Evolutionary conservation across 2,888 invertebrate species (phyloP), one percentile per base, ranked within the genome.

Genomic region (Euclidia mi): DNA sequence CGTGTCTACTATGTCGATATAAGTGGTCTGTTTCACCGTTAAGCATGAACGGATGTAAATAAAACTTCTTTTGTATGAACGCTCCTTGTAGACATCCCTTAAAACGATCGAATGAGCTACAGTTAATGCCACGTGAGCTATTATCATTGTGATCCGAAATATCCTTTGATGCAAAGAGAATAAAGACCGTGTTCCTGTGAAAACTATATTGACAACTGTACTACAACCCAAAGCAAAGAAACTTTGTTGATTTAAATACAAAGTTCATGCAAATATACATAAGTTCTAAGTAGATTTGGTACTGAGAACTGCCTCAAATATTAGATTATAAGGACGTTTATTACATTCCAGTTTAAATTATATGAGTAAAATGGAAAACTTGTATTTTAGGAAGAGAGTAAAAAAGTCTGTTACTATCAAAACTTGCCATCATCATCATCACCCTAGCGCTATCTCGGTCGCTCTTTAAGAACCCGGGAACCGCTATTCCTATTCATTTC

Each of bases 171-270:
- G 0, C 10, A 1, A 7, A 4, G n/a, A n/a, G n/a, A n/a, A n/a
- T n/a, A 59, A 12, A 31, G 43, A 14, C 9, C 12, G 11, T 34
- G 53, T 15, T 59, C 28, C 4, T 35, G 25, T 37, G 25, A 18
- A 37, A 14, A 3, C 0, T 34, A 28, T 12, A 31, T 34, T 15
- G 10, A 61, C 25, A 34, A 6, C 49, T 47, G 38, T 44, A 37
- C 20, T 17, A 14, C 38, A 49, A 38, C 41, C 42, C 34, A 51
- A 51, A 59, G 53, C 40, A 65, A 52, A 64, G 42, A 56, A 51
- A 47, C 40, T 47, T 37, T 68, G 52, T 72, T 49, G 69, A 56
- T 58, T 60, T 48, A 64, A 61, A 51, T 44, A 63, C 47, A 25
- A 11, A 60, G 52, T 38, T 53, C 45, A 47, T 58, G 58, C 52